Base-by-base conservation (phyloP, 2,113 vertebrate species). In the Scortum barcoo region DNA sequence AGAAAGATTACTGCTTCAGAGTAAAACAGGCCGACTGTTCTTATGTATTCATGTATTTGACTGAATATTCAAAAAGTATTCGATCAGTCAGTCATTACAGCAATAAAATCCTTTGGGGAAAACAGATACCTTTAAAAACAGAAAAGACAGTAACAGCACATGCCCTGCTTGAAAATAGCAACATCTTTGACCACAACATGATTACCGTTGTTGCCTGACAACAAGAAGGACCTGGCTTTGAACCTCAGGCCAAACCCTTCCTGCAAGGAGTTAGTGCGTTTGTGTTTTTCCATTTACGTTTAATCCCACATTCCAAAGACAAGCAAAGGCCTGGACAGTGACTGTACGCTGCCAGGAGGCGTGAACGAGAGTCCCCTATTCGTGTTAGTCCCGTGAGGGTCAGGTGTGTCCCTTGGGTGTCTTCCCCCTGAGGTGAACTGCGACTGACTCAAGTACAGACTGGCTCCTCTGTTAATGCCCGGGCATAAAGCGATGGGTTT, bases 291-390 rank as follows among this genome's bases (percentile, higher is more conserved):
- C 81, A 46, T 88, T 89, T 80, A 65, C 3, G 14, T 84, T 87
- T 78, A 84, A 86, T 87, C 81, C 81, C 78, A 83, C 86, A 88
- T 89, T 90, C 85, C 85, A 70, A 40, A 90, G 80, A 86, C 83
- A 92, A 81, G 86, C 81, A 84, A 88, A 86, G 79, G 73, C 79
- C 68, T 79, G 79, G 79, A 74, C 78, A 80, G 54, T n/a, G 76
- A 83, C 63, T 67, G 81, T 54, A 46, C 58, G 53, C 70, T 53
- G 57, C 44, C 85, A 42, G 58, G 53, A 72, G 67, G 88, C 74
- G 76, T 9, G 2, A 77, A 75, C 54, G 40, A 28, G 42, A 77
- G 72, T 80, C 36, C 51, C 70, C 24, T 58, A 13, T 69, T 69
- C 53, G 57, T 70, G 63, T 78, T 33, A 68, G 65, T 22, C 67